phyloP scores from a whole-genome alignment of 2,888 invertebrate species.

The Loripinus fragilis region DNA sequence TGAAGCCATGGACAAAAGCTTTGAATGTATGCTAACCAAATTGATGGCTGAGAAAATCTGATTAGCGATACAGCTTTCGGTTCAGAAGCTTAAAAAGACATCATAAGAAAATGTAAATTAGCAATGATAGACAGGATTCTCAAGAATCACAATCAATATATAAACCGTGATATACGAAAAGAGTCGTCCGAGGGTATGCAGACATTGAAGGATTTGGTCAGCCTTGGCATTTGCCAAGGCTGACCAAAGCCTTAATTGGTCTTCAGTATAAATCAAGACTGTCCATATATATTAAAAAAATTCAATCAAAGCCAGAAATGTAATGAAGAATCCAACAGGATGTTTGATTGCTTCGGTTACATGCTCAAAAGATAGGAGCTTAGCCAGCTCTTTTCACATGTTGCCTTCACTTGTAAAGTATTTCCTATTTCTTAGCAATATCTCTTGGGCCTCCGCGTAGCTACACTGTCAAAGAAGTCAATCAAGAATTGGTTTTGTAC shows the following conservation, averaged over 20 bases:
- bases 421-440: conserved; percentile 19
- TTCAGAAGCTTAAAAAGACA: conserved; percentile 15
- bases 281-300: no score
- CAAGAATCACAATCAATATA: neutral
- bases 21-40: neutral
- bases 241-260: no score
- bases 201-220: no score
- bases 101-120: conserved; percentile 19
- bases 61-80: conserved; percentile 6
- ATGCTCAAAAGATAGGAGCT: neutral
- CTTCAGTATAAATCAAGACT: no score
- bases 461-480: conserved; percentile 18
- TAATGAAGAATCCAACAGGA: no score
- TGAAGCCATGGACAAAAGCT: no score
- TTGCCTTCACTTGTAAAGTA: neutral
- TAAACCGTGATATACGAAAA: no score
- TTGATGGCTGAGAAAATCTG: neutral
- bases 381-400: neutral
- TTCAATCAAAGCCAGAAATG: no score
- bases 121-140: conserved; percentile 9
- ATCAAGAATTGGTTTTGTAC: conserved; percentile 15
- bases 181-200: no score
- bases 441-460: conserved; percentile 7
- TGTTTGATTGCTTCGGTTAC: no score
- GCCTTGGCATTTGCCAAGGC: no score